A percentile compares a stretch with the other conserved stretches of the same genome.
These are phyloP conservation scores for Aphodius sticticus DNA, from an alignment of 2,888 invertebrate species.

Conservation along the genomic window DNA sequence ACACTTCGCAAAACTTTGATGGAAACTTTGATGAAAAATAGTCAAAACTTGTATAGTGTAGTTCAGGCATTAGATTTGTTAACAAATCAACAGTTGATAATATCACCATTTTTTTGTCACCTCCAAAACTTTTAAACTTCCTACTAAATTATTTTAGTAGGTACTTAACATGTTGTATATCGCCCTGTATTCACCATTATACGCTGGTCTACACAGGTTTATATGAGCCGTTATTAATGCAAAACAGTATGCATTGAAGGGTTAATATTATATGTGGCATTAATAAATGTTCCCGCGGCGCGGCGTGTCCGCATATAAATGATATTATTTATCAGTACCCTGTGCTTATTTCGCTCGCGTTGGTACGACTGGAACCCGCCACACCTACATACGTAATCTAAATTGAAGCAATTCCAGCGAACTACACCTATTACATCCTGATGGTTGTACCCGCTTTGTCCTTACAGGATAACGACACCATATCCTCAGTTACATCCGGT, in stretches of 20 bases:
- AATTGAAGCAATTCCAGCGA: neutral
- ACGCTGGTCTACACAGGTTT: neutral
- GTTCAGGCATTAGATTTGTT: no score
- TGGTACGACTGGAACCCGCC: no score
- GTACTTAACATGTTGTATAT: no score
- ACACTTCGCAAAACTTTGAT: no score
- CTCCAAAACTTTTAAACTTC: no score
- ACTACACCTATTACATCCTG: neutral
- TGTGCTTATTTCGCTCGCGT: no score
- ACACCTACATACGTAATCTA: neutral
- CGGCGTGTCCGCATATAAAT: neutral
- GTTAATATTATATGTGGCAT: neutral
- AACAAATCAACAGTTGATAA: no score
- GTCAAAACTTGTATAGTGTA: no score
- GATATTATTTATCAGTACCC: neutral
- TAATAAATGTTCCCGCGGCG: no score
- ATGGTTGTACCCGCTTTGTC: neutral
- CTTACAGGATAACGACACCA: neutral
- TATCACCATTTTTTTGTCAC: no score
- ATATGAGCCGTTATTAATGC: neutral
- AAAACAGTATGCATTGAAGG: neutral
- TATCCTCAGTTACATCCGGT: neutral
- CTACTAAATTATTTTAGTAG: no score
- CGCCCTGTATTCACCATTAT: neutral
- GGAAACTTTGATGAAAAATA: no score